phyloP scores from a whole-genome alignment of 2,797 vertebrate genomes.

The Spea hammondii region DNA sequence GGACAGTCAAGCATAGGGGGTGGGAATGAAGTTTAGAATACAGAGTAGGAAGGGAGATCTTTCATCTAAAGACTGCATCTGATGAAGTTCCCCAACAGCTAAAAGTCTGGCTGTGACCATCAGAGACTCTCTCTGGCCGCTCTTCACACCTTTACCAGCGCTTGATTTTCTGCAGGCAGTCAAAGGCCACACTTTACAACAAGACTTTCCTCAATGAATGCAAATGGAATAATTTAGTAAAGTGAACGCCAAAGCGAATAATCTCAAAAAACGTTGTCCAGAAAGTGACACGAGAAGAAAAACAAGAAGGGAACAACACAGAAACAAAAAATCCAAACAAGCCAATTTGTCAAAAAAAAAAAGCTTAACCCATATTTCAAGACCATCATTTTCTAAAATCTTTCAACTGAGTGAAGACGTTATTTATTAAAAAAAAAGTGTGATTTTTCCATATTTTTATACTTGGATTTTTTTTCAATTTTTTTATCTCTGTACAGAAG shows the following conservation, averaged over 20 bases:
- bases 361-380: background rate
- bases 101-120: conserved; percentile 11
- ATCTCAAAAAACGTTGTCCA: too few species aligned
- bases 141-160: conserved; percentile 29
- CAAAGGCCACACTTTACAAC: background rate
- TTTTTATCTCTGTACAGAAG: conserved; percentile 44
- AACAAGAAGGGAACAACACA: background rate
- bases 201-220: background rate
- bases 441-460: conserved; percentile 13
- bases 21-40: conserved; percentile 40
- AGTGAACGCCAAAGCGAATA: too few species aligned
- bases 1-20: conserved; percentile 42
- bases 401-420: background rate
- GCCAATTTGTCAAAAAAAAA: background rate
- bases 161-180: conserved; percentile 2
- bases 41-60: conserved; percentile 38
- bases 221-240: background rate
- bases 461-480: conserved; percentile 25
- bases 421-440: background rate
- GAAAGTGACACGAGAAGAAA: background rate
- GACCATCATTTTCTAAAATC: background rate
- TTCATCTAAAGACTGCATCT: conserved; percentile 45
- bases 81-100: conserved; percentile 22
- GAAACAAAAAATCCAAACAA: background rate
- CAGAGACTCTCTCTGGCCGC: conserved; percentile 29